Percentiles rank a stretch among this genome's conserved stretches.
These are phyloP conservation scores for Phaonia tiefii DNA, from an alignment of 2,888 invertebrate genomes.

Conservation along the genomic window DNA sequence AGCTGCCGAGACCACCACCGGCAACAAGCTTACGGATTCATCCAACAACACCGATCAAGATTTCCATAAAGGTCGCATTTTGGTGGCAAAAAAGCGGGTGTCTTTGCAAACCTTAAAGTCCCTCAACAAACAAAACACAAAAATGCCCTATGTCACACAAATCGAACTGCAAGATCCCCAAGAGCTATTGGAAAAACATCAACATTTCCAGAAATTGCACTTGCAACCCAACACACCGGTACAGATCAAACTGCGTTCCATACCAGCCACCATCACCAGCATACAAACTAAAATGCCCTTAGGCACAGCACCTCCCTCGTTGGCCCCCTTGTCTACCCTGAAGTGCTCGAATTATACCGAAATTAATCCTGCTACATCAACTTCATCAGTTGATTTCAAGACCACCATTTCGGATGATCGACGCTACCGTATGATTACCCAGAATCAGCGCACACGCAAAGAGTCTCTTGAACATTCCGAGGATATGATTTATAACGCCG, in stretches of 20 bases:
- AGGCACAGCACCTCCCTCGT: slow-evolving; percentile 53
- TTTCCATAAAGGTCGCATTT: slow-evolving; percentile 53
- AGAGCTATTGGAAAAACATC: slow-evolving; percentile 74
- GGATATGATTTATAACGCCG: slow-evolving; percentile 80
- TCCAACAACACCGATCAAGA: slow-evolving; percentile 49
- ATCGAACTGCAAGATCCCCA: slow-evolving; percentile 70
- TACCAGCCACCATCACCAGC: slow-evolving; percentile 77
- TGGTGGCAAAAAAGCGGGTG: slow-evolving; percentile 62
- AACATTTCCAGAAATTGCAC: slow-evolving; percentile 75
- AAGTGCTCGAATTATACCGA: slow-evolving; percentile 65
- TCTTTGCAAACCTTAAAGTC: slow-evolving; percentile 57
- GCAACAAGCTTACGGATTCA: slow-evolving; percentile 9
- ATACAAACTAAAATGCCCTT: slow-evolving; percentile 67
- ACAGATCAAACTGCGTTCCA: slow-evolving; percentile 76
- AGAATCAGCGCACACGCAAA: slow-evolving; percentile 80
- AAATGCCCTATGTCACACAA: slow-evolving; percentile 59
- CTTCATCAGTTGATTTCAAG: slow-evolving; percentile 69
- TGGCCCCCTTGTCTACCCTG: slow-evolving; percentile 54
- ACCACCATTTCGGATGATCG: slow-evolving; percentile 77
- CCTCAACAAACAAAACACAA: slow-evolving; percentile 48
- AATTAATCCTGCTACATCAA: slow-evolving; percentile 65
- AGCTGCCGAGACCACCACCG: background rate
- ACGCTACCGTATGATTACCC: slow-evolving; percentile 79
- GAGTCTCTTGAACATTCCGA: slow-evolving; percentile 80
- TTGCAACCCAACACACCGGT: slow-evolving; percentile 74